Evolutionary conservation across 1,140 invertebrate species (phyloP).

Genomic region (Procambarus clarkii): DNA sequence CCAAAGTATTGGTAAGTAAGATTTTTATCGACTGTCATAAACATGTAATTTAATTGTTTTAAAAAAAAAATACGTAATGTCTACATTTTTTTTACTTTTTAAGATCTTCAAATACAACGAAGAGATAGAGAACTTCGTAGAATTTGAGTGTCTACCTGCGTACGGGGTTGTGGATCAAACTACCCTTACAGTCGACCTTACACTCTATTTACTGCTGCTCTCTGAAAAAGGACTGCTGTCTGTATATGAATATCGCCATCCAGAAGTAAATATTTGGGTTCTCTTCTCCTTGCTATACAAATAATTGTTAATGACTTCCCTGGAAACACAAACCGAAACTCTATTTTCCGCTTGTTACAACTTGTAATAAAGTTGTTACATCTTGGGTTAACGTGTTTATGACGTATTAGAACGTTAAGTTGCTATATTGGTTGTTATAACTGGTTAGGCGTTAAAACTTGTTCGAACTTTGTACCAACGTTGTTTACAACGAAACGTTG

Average conservation of each 20-base stretch:
- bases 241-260: constrained; percentile 21
- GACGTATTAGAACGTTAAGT: no score
- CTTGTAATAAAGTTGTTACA: no score
- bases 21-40: not conserved
- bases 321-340: no score
- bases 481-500: no score
- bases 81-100: not conserved
- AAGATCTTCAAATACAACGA: constrained; percentile 28
- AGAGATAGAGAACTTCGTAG: not conserved
- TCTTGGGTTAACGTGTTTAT: no score
- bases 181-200: not conserved
- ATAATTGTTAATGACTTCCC: not conserved
- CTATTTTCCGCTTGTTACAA: no score
- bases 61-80: no score
- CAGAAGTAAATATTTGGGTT: not conserved
- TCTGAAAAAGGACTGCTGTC: not conserved
- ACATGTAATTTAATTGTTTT: not conserved
- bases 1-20: not conserved
- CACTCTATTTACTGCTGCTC: constrained; percentile 11
- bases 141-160: constrained; percentile 6
- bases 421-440: no score
- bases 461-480: no score
- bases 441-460: no score
- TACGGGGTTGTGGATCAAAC: constrained; percentile 25
- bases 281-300: no score